Evolutionary conservation across 2,797 vertebrate species (phyloP).

Genomic region (Melopsittacus undulatus): DNA sequence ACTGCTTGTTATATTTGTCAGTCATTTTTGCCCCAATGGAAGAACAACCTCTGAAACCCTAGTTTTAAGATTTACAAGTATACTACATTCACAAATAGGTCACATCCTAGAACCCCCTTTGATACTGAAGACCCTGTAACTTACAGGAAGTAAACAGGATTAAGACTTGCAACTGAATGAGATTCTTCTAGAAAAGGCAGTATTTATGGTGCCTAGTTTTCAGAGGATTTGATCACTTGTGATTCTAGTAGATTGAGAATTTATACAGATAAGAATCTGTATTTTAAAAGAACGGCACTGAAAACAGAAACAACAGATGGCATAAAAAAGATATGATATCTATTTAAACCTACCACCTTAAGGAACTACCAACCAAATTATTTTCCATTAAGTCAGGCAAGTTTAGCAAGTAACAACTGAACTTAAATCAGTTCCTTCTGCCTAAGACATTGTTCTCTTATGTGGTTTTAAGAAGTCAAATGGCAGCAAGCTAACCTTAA

Average conservation of each 20-base stretch:
- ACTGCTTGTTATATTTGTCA: neutral
- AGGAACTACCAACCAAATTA: neutral
- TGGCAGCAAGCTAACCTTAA: slow-evolving; percentile 44
- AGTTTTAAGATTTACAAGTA: neutral
- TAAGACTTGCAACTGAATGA: neutral
- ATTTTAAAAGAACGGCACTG: neutral
- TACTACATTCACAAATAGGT: neutral
- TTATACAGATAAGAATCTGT: neutral
- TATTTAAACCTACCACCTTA: slow-evolving; percentile 26
- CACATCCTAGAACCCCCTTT: neutral
- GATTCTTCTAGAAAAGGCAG: neutral
- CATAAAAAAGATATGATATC: neutral
- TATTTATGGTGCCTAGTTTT: neutral
- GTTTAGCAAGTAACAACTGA: slow-evolving; percentile 22
- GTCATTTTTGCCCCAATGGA: neutral
- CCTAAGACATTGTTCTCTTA: neutral
- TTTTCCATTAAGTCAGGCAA: slow-evolving; percentile 29
- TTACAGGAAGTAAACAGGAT: neutral
- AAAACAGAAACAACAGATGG: neutral
- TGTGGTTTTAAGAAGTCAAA: slow-evolving; percentile 45
- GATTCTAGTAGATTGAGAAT: neutral
- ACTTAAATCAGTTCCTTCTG: slow-evolving; percentile 45
- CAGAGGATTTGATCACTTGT: neutral
- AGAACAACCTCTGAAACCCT: neutral
- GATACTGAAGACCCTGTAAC: neutral